Percentiles rank a stretch among this genome's conserved stretches.
phyloP scores from a whole-genome alignment of 1,140 invertebrate genomes.

The Elymnias hypermnestra region DNA sequence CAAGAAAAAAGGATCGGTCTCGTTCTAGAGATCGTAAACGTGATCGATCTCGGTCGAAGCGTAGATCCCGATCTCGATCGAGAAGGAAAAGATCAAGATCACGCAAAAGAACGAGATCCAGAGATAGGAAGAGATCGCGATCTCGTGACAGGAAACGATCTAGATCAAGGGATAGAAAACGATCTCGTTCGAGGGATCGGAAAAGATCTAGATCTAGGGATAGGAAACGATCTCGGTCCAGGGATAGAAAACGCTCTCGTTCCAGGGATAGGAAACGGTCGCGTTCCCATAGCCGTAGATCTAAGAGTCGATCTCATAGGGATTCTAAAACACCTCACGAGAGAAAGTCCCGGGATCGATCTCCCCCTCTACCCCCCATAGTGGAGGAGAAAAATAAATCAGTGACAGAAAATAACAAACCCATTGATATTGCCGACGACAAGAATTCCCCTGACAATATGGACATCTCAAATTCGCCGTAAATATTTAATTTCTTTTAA shows the following conservation, averaged over 20 bases:
- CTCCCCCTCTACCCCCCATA: constrained; percentile 39
- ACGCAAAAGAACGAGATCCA: constrained; percentile 52
- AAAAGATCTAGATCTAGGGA: constrained; percentile 63
- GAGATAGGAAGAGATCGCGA: constrained; percentile 59
- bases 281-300: constrained; percentile 52
- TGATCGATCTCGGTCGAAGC: constrained; percentile 50
- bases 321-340: constrained; percentile 61
- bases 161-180: constrained; percentile 58
- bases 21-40: constrained; percentile 63
- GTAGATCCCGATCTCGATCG: constrained; percentile 45
- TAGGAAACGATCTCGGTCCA: constrained; percentile 49
- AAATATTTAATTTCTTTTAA: constrained; percentile 23
- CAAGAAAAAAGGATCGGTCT: constrained; percentile 71
- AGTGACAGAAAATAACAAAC: constrained; percentile 34
- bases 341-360: constrained; percentile 57
- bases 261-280: constrained; percentile 65
- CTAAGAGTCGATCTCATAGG: constrained; percentile 56
- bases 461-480: constrained; percentile 75
- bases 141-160: constrained; percentile 63
- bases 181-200: constrained; percentile 65
- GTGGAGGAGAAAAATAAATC: constrained; percentile 46
- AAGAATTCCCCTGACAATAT: constrained; percentile 74
- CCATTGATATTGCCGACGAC: constrained; percentile 47
- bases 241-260: constrained; percentile 64
- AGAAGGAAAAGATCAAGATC: constrained; percentile 50